Conservation (phyloP, 2,113 vertebrate species). For the Cisticola juncidis region DNA sequence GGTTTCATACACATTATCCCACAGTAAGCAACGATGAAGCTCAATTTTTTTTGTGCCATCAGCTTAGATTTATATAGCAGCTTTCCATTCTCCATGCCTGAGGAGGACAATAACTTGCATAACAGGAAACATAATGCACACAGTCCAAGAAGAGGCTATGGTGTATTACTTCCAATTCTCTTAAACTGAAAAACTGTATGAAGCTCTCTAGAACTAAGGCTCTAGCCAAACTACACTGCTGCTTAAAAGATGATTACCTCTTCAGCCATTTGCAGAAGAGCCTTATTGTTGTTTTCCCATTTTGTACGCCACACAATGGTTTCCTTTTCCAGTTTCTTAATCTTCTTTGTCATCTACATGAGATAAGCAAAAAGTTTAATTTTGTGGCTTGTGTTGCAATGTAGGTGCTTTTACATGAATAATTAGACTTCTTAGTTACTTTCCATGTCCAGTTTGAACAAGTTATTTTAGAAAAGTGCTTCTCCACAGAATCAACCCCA, state of each 20-base stretch:
- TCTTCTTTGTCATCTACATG: slow-evolving; percentile 97
- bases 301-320: slow-evolving; percentile 95
- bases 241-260: slow-evolving; percentile 75
- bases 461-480: not conserved
- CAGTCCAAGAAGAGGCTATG: not conserved
- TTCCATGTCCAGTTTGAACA: not conserved
- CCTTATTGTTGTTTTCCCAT: slow-evolving; percentile 98
- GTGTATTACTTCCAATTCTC: not conserved
- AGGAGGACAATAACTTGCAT: not conserved
- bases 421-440: not conserved
- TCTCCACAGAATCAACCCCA: not conserved
- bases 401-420: not conserved
- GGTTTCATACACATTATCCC: not conserved
- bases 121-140: not conserved
- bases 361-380: not conserved
- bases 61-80: not conserved
- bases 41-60: not conserved
- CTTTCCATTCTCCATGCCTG: not conserved
- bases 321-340: slow-evolving; percentile 98
- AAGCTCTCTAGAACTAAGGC: not conserved
- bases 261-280: slow-evolving; percentile 97
- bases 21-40: not conserved
- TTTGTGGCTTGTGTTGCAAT: not conserved
- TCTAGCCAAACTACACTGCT: not conserved
- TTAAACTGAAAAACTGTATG: not conserved